phyloP scores from a whole-genome alignment of 2,888 invertebrate genomes.

The Synergus laeviventris region DNA sequence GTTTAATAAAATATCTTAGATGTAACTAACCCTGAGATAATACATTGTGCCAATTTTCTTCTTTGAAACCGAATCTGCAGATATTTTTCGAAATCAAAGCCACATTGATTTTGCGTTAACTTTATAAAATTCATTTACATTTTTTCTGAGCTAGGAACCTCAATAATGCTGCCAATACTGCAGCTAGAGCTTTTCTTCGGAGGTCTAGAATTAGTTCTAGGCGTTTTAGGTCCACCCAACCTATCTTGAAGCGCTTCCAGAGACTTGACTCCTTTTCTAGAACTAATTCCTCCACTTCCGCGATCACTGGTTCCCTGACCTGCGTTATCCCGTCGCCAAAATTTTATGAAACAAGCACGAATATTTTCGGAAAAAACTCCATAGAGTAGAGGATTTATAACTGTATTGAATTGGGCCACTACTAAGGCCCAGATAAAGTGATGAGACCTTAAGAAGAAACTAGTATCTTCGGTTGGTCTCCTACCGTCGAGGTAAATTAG shows the following conservation, averaged over 20 bases:
- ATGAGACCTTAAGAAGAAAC: conserved; percentile 77
- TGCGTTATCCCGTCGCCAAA: conserved; percentile 69
- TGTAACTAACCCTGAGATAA: background rate
- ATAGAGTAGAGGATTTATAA: conserved; percentile 79
- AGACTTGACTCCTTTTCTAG: conserved; percentile 56
- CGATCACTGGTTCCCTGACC: conserved; percentile 53
- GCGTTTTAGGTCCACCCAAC: conserved; percentile 58
- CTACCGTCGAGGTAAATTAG: conserved; percentile 79
- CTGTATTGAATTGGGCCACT: conserved; percentile 78
- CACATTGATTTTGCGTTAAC: background rate
- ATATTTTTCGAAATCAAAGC: background rate
- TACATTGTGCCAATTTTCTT: background rate
- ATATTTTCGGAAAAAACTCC: conserved; percentile 79
- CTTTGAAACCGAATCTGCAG: background rate
- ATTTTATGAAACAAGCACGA: conserved; percentile 74
- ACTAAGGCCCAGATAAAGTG: conserved; percentile 78
- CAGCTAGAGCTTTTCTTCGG: conserved; percentile 69
- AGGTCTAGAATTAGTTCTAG: conserved; percentile 54
- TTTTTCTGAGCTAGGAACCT: conserved; percentile 69
- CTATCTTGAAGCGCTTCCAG: conserved; percentile 64
- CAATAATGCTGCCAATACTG: conserved; percentile 71
- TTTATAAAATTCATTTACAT: conserved; percentile 50
- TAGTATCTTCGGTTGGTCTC: conserved; percentile 76
- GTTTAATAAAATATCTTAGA: background rate
- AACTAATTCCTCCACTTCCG: conserved; percentile 55